Percentiles rank a stretch among this genome's conserved stretches.
Evolutionary conservation across 2,113 vertebrate species (phyloP).

Genomic region (Platichthys flesus): DNA sequence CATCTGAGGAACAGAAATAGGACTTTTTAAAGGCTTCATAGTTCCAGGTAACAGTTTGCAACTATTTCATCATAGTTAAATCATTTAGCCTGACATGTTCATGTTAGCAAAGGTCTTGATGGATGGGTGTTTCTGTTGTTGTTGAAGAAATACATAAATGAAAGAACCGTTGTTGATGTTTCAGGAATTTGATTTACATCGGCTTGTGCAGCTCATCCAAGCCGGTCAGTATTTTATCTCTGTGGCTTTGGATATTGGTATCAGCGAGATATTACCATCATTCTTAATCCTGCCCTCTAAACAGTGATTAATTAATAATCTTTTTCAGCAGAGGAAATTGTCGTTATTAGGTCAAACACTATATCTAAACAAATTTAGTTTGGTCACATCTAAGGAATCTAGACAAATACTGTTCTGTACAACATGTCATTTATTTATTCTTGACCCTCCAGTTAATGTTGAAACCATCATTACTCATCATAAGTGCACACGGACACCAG

Average conservation of each 20-base stretch:
- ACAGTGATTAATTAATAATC: neutral
- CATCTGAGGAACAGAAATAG: too few relatives aligned
- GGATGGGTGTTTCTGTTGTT: too few relatives aligned
- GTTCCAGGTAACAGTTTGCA: too few relatives aligned
- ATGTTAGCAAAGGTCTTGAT: too few relatives aligned
- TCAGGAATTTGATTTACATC: too few relatives aligned
- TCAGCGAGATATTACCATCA: too few relatives aligned
- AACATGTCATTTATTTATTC: neutral
- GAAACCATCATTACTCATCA: neutral
- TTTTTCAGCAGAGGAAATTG: neutral
- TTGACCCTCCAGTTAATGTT: neutral
- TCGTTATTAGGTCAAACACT: neutral
- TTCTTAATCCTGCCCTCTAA: neutral
- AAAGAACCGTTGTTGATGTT: too few relatives aligned
- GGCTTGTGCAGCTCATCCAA: too few relatives aligned
- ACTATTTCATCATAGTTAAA: too few relatives aligned
- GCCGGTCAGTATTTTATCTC: neutral
- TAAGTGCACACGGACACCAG: neutral
- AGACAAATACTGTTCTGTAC: neutral
- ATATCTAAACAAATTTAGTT: neutral
- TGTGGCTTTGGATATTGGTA: neutral
- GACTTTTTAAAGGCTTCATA: too few relatives aligned
- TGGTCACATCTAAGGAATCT: neutral
- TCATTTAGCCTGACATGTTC: too few relatives aligned
- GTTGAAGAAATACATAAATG: too few relatives aligned